Evolutionary conservation across 2,113 vertebrate species (phyloP).

Genomic region (Actenoides hombroni): DNA sequence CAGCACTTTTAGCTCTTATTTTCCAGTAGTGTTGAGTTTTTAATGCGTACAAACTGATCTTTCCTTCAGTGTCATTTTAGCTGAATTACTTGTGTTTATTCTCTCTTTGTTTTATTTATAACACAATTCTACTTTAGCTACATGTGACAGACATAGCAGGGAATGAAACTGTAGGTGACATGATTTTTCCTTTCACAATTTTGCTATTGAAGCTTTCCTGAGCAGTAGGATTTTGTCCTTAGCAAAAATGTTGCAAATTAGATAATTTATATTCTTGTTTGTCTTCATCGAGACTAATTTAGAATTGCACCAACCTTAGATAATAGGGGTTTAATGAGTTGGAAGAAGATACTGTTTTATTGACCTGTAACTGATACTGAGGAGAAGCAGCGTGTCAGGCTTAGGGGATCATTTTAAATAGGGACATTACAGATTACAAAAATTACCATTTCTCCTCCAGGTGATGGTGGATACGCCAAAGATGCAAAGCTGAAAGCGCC

Average conservation of each 20-base stretch:
- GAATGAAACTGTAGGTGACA: neutral
- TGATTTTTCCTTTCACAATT: neutral
- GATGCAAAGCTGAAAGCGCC: conserved; percentile 94
- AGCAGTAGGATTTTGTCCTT: conserved; percentile 42
- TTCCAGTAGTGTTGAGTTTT: neutral
- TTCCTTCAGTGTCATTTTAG: neutral
- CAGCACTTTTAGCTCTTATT: neutral
- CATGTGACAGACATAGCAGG: neutral
- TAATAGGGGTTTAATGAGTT: conserved; percentile 60
- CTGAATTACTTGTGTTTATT: neutral
- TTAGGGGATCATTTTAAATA: neutral
- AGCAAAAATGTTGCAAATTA: conserved; percentile 62
- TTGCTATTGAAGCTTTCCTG: conserved; percentile 32
- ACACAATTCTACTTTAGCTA: neutral
- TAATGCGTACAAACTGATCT: conserved; percentile 4
- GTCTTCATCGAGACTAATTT: conserved; percentile 54
- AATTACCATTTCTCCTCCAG: conserved; percentile 67
- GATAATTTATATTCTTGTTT: conserved; percentile 67
- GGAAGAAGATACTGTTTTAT: conserved; percentile 48
- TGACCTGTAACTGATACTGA: conserved; percentile 54
- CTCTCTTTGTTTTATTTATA: conserved; percentile 27
- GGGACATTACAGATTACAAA: neutral
- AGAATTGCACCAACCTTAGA: conserved; percentile 50
- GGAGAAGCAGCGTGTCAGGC: neutral
- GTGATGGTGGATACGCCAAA: conserved; percentile 93